These are phyloP conservation scores for Ips nitidus DNA, from an alignment of 1,140 invertebrate genomes.

Conservation along the genomic window DNA sequence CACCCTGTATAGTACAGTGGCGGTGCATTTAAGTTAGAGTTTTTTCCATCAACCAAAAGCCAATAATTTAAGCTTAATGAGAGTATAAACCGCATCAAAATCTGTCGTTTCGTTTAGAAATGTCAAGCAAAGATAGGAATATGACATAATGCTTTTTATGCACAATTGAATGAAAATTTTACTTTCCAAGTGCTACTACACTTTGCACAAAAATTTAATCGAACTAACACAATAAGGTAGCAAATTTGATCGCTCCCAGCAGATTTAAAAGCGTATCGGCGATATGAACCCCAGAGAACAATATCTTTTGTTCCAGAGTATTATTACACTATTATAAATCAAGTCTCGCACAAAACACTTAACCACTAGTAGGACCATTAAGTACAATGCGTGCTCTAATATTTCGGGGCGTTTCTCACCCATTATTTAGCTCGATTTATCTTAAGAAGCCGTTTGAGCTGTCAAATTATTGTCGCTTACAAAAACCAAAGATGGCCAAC, in stretches of 20 bases:
- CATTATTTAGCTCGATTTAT: slow-evolving; percentile 18
- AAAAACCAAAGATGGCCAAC: slow-evolving; percentile 2
- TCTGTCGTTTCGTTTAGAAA: too few species aligned
- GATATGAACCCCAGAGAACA: neutral
- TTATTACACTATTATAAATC: slow-evolving; percentile 15
- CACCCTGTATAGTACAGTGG: too few species aligned
- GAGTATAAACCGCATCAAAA: too few species aligned
- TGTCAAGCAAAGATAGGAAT: too few species aligned
- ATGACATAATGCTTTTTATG: too few species aligned
- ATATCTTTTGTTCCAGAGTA: slow-evolving; percentile 6
- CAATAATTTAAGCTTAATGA: too few species aligned
- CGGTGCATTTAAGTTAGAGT: too few species aligned
- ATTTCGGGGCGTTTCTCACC: slow-evolving; percentile 19
- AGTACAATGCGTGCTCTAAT: slow-evolving; percentile 19
- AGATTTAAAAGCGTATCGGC: neutral
- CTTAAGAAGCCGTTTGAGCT: slow-evolving; percentile 14
- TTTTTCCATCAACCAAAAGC: too few species aligned
- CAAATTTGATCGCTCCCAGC: neutral
- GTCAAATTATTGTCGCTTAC: slow-evolving; percentile 19
- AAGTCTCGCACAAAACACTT: slow-evolving; percentile 17
- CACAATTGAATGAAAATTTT: too few species aligned
- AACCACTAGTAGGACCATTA: slow-evolving; percentile 4
- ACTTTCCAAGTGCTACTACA: too few species aligned
- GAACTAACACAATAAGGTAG: too few species aligned
- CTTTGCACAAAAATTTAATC: too few species aligned